Percentiles rank a stretch among this genome's conserved stretches.
Evolutionary conservation across 2,797 vertebrate species (phyloP).

Genomic region (Sebastes hubbsi): DNA sequence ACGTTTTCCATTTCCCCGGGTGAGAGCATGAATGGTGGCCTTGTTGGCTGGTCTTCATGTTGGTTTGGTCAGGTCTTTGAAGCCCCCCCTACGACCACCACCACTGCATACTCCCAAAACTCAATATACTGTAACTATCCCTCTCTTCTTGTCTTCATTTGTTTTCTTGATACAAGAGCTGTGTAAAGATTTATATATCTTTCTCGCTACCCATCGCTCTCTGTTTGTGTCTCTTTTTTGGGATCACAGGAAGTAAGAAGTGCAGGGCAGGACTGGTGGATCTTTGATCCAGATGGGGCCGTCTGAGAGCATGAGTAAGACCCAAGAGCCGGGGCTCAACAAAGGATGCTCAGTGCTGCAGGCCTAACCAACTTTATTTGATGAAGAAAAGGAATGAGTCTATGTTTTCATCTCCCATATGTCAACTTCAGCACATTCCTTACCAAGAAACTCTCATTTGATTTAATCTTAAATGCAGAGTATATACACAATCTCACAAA

Average conservation of each 20-base stretch:
- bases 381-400: slow-evolving; percentile 46
- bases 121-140: neutral
- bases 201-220: neutral
- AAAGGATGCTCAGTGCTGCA: slow-evolving; percentile 75
- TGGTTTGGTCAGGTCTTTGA: slow-evolving; percentile 53
- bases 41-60: slow-evolving; percentile 66
- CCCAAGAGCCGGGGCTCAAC: slow-evolving; percentile 56
- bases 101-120: slow-evolving; percentile 8
- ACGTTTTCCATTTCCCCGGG: slow-evolving; percentile 56
- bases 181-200: neutral
- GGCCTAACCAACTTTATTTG: slow-evolving; percentile 45
- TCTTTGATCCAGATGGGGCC: slow-evolving; percentile 71
- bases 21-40: slow-evolving; percentile 72
- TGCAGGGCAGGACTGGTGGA: slow-evolving; percentile 31
- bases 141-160: neutral
- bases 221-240: slow-evolving; percentile 9
- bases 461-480: slow-evolving; percentile 4
- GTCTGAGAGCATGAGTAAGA: slow-evolving; percentile 56
- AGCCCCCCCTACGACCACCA: slow-evolving; percentile 21
- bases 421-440: slow-evolving; percentile 62
- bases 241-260: slow-evolving; percentile 55
- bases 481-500: neutral
- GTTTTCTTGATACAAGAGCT: neutral
- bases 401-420: slow-evolving; percentile 54
- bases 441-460: slow-evolving; percentile 4